Evolutionary conservation across 2,797 vertebrate species (phyloP), one percentile per base, ranked within the genome.

Genomic region (Silurus lanzhouensis): DNA sequence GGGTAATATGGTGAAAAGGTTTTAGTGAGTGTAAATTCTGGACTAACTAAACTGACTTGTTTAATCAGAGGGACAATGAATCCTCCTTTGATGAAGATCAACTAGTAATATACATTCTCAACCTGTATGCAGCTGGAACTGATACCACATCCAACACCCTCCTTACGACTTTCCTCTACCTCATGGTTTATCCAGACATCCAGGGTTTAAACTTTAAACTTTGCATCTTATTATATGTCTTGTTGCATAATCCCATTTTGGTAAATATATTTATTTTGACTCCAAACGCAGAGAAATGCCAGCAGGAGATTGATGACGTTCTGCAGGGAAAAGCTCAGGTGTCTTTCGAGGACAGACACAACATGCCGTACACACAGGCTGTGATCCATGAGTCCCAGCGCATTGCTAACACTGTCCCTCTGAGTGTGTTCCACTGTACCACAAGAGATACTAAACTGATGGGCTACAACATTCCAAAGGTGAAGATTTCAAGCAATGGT

Each of bases 391-490:
- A 96, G 86, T 70, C 91, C 17, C 95, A 95, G 90, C 92, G 94
- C 9, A 19, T 94, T 3, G 83, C 83, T 19, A 44, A 82, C 67
- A 93, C 93, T 0, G 90, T 92, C 4, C 95, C 96, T 0, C 91
- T 95, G 46, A 93, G 94, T 20, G 88, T 95, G 15, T 93, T 92
- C 66, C 96, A 96, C 88, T 85, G 78, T 19, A 94, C 94, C 0
- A 93, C 91, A 6, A 92, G 84, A 84, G 93, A 95, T 89, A 95
- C 95, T 15, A 90, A 93, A 87, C 87, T 96, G 44, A 94, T 93
- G 92, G 96, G 95, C 79, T 95, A 94, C 87, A 91, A 89, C 25
- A 94, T 96, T 77, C 96, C 95, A 5, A 94, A 91, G 93, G 95
- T 96, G 85, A 90, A 15, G 27, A 57, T 6, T 38, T 27, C 27